These are phyloP conservation scores for Apotomis turbidana DNA, from an alignment of 2,888 invertebrate genomes.

Conservation along the genomic window DNA sequence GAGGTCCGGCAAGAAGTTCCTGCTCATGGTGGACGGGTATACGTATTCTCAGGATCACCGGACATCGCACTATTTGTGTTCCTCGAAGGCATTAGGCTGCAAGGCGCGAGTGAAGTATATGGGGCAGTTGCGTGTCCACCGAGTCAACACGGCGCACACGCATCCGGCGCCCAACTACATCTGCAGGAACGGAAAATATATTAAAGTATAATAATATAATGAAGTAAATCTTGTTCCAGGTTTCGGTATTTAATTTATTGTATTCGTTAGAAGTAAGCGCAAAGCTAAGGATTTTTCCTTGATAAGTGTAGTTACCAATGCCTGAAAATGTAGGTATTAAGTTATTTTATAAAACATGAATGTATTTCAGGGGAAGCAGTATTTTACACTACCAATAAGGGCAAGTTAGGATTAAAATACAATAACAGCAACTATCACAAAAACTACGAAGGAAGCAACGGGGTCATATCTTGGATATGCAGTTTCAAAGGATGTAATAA, in stretches of 20 bases:
- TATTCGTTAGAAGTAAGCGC: too few relatives aligned
- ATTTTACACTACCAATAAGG: constrained; percentile 36
- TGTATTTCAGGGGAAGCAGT: constrained; percentile 26
- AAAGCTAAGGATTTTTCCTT: too few relatives aligned
- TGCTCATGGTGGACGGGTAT: constrained; percentile 31
- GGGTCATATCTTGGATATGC: constrained; percentile 47
- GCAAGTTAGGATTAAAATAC: constrained; percentile 29
- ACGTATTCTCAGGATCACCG: constrained; percentile 27
- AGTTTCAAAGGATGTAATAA: constrained; percentile 44
- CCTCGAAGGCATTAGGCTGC: constrained; percentile 45
- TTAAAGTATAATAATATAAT: constrained; percentile 33
- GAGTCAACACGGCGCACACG: constrained; percentile 21
- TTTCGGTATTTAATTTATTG: background rate
- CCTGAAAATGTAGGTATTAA: too few relatives aligned
- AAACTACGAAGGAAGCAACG: constrained; percentile 41
- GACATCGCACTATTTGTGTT: constrained; percentile 42
- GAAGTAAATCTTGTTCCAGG: background rate
- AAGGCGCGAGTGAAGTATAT: constrained; percentile 41
- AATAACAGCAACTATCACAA: constrained; percentile 26
- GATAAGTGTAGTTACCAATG: too few relatives aligned
- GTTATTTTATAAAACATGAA: too few relatives aligned
- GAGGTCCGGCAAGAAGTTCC: constrained; percentile 33
- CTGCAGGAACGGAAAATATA: constrained; percentile 22
- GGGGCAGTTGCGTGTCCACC: constrained; percentile 18
- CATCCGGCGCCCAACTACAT: constrained; percentile 31